Evolutionary conservation across 2,797 vertebrate species (phyloP).

Genomic region (Scarus forsteni): DNA sequence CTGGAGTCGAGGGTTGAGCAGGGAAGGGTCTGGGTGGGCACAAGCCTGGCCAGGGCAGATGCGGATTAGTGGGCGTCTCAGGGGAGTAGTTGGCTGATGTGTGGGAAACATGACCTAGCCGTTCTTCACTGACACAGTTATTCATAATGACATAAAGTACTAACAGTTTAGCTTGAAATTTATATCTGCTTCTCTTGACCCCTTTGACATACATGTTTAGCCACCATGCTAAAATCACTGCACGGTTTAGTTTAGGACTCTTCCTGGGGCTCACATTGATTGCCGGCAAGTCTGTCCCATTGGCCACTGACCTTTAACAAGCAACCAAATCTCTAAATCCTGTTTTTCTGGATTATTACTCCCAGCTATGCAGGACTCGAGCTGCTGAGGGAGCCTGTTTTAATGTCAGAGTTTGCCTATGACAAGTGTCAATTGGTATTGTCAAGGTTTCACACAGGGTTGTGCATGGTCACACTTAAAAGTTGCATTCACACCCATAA

Average conservation of each 20-base stretch:
- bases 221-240: neutral
- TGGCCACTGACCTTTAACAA: conserved; percentile 78
- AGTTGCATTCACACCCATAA: no score
- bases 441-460: no score
- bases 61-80: conserved; percentile 84
- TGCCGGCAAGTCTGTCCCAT: conserved; percentile 80
- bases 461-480: no score
- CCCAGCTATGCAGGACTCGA: conserved; percentile 66
- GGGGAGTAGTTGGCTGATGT: conserved; percentile 80
- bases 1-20: conserved; percentile 32
- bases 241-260: neutral
- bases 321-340: conserved; percentile 69
- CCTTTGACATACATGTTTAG: conserved; percentile 8
- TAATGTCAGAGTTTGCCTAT: neutral
- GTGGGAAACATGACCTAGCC: conserved; percentile 86
- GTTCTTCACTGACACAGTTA: conserved; percentile 63
- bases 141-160: conserved; percentile 21
- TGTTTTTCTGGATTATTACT: conserved; percentile 70
- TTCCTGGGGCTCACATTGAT: conserved; percentile 69
- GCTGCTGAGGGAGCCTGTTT: conserved; percentile 34
- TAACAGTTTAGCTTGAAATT: conserved; percentile 1
- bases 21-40: conserved; percentile 64
- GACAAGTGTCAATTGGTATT: conserved; percentile 22
- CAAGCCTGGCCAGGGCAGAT: conserved; percentile 70
- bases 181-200: neutral